Percentiles rank a stretch among this genome's conserved stretches.
Conservation (phyloP, 2,113 vertebrate species). For the Hippolais icterina region DNA sequence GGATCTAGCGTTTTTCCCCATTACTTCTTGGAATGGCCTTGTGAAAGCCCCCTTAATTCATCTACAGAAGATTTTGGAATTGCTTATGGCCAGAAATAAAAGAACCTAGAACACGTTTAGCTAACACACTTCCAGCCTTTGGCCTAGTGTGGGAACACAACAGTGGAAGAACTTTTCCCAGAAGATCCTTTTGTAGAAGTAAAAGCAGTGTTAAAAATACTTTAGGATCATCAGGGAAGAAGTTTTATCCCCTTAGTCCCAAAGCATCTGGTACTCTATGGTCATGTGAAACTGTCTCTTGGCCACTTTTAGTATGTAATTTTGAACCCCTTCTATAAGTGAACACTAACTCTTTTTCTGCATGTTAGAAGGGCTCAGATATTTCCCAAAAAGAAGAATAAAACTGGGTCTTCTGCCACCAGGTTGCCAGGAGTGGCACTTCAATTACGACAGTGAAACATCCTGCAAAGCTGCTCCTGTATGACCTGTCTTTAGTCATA, state of each 20-base stretch:
- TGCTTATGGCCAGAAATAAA: background rate
- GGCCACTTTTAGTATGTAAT: background rate
- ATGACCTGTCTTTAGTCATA: background rate
- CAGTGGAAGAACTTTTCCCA: background rate
- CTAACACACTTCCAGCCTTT: background rate
- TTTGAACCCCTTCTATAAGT: background rate
- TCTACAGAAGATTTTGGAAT: background rate
- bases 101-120: background rate
- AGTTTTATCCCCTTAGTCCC: background rate
- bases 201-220: background rate
- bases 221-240: background rate
- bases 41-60: background rate
- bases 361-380: background rate
- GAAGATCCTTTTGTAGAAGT: background rate
- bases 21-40: too few species aligned
- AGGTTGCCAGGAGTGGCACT: background rate
- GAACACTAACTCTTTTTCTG: background rate
- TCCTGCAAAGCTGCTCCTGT: background rate
- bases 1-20: background rate
- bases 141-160: background rate
- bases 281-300: background rate
- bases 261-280: background rate
- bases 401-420: background rate
- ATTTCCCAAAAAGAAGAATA: background rate
- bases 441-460: background rate